Percentiles rank a stretch among this genome's conserved stretches.
phyloP scores from a whole-genome alignment of 2,888 invertebrate species.

The Nezara viridula region DNA sequence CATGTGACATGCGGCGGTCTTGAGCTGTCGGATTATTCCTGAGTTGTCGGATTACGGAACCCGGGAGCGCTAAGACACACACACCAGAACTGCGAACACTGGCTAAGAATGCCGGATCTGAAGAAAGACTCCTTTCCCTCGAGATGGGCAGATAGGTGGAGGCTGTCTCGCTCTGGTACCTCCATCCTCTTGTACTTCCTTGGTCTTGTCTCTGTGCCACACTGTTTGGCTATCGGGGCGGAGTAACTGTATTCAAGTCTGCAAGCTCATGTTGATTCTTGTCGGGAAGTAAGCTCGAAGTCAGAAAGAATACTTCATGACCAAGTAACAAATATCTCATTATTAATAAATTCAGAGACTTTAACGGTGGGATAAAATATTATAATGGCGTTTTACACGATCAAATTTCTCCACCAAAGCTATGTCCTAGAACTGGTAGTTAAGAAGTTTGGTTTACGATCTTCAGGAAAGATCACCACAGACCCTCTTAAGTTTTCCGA shows the following conservation, averaged over 20 bases:
- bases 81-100: constrained; percentile 16
- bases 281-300: neutral
- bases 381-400: too few species aligned
- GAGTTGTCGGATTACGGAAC: neutral
- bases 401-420: too few species aligned
- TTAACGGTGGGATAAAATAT: too few species aligned
- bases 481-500: too few species aligned
- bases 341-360: too few species aligned
- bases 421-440: too few species aligned
- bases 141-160: constrained; percentile 6
- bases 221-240: neutral
- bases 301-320: too few species aligned
- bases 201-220: neutral
- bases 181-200: neutral
- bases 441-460: too few species aligned
- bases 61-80: neutral
- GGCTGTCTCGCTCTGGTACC: neutral
- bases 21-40: neutral
- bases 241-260: neutral
- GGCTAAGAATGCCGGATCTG: constrained; percentile 29
- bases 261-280: neutral
- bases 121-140: constrained; percentile 43
- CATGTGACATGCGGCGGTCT: neutral
- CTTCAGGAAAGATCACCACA: too few species aligned
- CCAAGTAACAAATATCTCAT: too few species aligned